Percentiles rank a stretch among this genome's conserved stretches.
Conservation (phyloP, 2,888 invertebrate species). For the Lysandra bellargus region DNA sequence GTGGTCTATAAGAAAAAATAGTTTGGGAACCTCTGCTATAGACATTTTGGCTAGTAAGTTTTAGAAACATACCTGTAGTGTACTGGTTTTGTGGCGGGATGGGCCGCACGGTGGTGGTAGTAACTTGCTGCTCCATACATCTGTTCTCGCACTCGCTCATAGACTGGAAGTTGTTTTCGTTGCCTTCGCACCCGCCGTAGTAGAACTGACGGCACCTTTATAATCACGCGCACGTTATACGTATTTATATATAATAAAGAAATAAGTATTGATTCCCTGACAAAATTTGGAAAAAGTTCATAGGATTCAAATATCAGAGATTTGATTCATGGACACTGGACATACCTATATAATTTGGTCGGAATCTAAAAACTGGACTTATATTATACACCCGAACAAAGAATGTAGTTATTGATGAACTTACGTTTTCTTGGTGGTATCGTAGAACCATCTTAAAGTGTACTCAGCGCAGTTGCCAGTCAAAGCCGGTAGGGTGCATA, state of each 20-base stretch:
- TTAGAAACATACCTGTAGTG: conserved; percentile 25
- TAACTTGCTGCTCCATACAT: conserved; percentile 74
- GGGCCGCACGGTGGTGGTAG: conserved; percentile 57
- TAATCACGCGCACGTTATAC: neutral
- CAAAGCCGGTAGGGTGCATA: conserved; percentile 87
- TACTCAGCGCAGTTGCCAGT: conserved; percentile 88
- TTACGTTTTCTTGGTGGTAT: conserved; percentile 81
- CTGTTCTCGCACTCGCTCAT: conserved; percentile 83
- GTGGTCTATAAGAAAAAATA: too few species aligned
- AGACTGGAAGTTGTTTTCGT: conserved; percentile 89
- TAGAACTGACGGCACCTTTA: conserved; percentile 88
- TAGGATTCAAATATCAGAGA: too few species aligned
- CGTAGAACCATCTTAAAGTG: conserved; percentile 87
- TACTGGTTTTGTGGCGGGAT: conserved; percentile 27
- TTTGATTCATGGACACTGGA: too few species aligned
- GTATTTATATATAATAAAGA: too few species aligned
- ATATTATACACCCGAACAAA: neutral
- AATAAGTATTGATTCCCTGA: too few species aligned
- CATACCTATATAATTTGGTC: neutral
- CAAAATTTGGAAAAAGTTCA: too few species aligned
- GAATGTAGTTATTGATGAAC: neutral
- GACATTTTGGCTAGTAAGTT: neutral
- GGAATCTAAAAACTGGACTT: too few species aligned
- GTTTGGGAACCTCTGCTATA: too few species aligned
- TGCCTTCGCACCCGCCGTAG: conserved; percentile 95